Percentiles rank a stretch among this genome's conserved stretches.
These are phyloP conservation scores for Phaetusa simplex DNA, from an alignment of 2,113 vertebrate genomes.

Conservation along the genomic window DNA sequence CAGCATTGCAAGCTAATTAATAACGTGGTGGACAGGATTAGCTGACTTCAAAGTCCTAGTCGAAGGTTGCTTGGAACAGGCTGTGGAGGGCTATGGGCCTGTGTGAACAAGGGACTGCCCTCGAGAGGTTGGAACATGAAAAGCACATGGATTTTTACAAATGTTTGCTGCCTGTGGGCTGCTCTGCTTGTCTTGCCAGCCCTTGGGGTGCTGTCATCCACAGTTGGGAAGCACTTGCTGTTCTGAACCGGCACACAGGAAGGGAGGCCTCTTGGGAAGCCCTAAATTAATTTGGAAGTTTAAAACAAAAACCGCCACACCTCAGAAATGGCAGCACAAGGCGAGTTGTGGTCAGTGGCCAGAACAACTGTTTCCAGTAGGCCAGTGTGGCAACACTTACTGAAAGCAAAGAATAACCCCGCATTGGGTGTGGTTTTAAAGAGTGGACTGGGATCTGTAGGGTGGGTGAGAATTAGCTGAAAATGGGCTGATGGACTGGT, in stretches of 20 bases:
- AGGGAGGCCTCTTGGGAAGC: not conserved
- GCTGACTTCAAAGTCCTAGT: not conserved
- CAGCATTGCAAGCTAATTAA: not conserved
- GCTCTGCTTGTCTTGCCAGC: not conserved
- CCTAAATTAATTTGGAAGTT: not conserved
- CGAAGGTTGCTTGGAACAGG: not conserved
- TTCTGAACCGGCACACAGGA: not conserved
- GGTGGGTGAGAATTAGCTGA: not conserved
- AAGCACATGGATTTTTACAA: not conserved
- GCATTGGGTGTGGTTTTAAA: not conserved
- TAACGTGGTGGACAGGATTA: not conserved
- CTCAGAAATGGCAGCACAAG: not conserved
- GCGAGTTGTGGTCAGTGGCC: not conserved
- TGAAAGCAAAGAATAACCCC: not conserved
- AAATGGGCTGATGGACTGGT: not conserved
- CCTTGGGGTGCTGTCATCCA: not conserved
- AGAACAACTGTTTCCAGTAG: not conserved
- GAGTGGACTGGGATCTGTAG: not conserved
- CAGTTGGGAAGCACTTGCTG: not conserved
- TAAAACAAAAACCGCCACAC: not conserved
- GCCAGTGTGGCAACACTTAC: rapidly evolving
- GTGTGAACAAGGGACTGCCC: not conserved
- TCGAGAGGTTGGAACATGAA: not conserved
- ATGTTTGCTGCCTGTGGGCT: not conserved
- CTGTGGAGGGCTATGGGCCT: not conserved